phyloP scores from a whole-genome alignment of 2,888 invertebrate species.

The Cistogaster globosa region DNA sequence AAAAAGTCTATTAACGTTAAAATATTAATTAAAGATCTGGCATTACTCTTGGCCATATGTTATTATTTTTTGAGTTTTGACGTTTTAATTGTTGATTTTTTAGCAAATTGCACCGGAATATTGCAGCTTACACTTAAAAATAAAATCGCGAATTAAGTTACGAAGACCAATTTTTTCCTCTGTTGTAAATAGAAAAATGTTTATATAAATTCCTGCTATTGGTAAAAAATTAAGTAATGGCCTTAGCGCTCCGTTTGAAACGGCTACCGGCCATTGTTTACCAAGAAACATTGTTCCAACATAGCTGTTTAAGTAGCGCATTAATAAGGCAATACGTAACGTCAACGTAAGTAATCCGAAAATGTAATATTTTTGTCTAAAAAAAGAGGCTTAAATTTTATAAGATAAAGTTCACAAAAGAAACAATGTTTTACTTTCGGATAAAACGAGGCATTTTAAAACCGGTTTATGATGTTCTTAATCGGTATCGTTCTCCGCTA shows the following conservation, averaged over 20 bases:
- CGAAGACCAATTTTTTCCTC: not conserved
- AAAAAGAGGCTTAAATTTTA: too few species aligned
- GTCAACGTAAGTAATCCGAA: constrained; percentile 70
- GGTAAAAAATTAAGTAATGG: constrained; percentile 72
- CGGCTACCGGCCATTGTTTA: constrained; percentile 71
- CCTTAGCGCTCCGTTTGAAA: constrained; percentile 77
- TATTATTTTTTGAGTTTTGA: constrained; percentile 17
- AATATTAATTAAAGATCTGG: not conserved
- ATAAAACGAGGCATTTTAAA: too few species aligned
- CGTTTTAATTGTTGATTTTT: not conserved
- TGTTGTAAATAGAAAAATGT: not conserved
- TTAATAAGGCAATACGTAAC: constrained; percentile 66
- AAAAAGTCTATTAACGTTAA: not conserved
- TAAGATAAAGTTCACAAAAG: too few species aligned
- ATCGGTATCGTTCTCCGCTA: too few species aligned
- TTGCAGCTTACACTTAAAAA: not conserved
- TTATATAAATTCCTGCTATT: not conserved
- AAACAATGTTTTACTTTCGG: too few species aligned
- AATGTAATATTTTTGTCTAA: not conserved
- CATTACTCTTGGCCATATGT: constrained; percentile 16
- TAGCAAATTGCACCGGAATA: too few species aligned
- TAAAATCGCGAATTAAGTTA: not conserved
- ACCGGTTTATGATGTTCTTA: too few species aligned
- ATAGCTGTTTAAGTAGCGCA: constrained; percentile 47
- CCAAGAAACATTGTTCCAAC: constrained; percentile 62